Base-by-base conservation (phyloP, 2,888 invertebrate species). In the Notodonta dromedarius region DNA sequence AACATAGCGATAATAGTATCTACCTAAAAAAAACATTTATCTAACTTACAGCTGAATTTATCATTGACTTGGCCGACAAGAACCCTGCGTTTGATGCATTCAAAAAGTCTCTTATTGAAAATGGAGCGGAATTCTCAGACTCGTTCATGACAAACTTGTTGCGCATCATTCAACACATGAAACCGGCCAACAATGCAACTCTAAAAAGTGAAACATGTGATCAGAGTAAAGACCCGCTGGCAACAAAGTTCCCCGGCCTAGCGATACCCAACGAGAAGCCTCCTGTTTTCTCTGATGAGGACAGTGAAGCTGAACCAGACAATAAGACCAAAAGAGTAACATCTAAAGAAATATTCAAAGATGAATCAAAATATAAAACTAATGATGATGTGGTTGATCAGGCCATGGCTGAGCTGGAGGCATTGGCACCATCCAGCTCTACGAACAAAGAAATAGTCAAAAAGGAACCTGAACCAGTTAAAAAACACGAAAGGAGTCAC, bases 61-160 rank as follows among this genome's bases (percentile, higher is more conserved):
- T 99, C 55, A 99, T 99, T 71, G 97, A 98, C 78, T 92, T 99
- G 73, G 98, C 99, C 0, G 97, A 97, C 72, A 96, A 97, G 83
- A 96, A 98, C 89, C 95, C 96, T 60, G 96, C 96, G 0, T 97
- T 98, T 79, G 98, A 98, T 2, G 92, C 94, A 5, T 99, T 99
- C 86, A 98, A 98, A 81, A 96, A 96, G 75, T 97, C 96, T 0
- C 93, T 99, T 6, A 83, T 95, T 0, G 97, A 98, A 86, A 98
- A 98, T 96, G 99, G 98, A 46, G 99, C 98, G 0, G 98, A 98
- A 88, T 99, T 99, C 90, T 97, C 98, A 0, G 99, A 99, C 83
- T 99, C 99, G 0, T 97, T 99, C 77, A 96, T 98, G 74, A 96
- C 97, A 2, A 99, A 99, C 88, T 94, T 99, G 46, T 94, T 99